A percentile compares a stretch with the other conserved stretches of the same genome.
Conservation (phyloP, 2,888 invertebrate species). For the Syrphus vitripennis region DNA sequence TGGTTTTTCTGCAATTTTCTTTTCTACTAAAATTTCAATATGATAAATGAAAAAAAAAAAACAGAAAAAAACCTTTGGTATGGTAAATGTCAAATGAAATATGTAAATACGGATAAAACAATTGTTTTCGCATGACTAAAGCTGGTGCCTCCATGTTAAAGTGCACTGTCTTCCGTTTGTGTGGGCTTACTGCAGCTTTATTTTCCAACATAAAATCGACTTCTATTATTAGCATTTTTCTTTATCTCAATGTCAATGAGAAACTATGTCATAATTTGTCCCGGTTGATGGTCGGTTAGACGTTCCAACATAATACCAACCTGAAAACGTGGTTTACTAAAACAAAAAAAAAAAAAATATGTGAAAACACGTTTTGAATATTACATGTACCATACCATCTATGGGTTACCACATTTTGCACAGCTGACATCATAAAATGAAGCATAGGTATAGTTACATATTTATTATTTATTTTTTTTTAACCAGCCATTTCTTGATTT, state of each 20-base stretch:
- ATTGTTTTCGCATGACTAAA: slow-evolving; percentile 20
- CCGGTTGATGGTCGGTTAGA: neutral
- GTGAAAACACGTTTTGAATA: slow-evolving; percentile 54
- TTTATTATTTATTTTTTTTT: neutral
- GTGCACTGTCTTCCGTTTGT: slow-evolving; percentile 17
- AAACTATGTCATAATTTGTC: slow-evolving; percentile 47
- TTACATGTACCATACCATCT: neutral
- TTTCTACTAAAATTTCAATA: neutral
- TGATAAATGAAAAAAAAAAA: neutral
- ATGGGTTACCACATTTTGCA: slow-evolving; percentile 1
- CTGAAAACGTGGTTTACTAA: slow-evolving; percentile 11
- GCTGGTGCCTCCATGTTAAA: neutral
- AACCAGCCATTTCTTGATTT: neutral
- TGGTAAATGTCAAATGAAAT: neutral
- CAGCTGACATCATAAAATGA: slow-evolving; percentile 48
- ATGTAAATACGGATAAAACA: slow-evolving; percentile 11
- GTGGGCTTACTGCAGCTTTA: slow-evolving; percentile 35
- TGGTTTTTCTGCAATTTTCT: neutral
- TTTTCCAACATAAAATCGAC: slow-evolving; percentile 34
- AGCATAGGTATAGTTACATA: slow-evolving; percentile 21
- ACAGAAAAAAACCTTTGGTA: neutral
- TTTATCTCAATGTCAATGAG: slow-evolving; percentile 64
- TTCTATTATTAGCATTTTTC: slow-evolving; percentile 49
- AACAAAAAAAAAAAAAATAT: too few relatives aligned
- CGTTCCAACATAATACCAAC: neutral